phyloP scores from a whole-genome alignment of 2,113 vertebrate genomes.

The Saccopteryx leptura region DNA sequence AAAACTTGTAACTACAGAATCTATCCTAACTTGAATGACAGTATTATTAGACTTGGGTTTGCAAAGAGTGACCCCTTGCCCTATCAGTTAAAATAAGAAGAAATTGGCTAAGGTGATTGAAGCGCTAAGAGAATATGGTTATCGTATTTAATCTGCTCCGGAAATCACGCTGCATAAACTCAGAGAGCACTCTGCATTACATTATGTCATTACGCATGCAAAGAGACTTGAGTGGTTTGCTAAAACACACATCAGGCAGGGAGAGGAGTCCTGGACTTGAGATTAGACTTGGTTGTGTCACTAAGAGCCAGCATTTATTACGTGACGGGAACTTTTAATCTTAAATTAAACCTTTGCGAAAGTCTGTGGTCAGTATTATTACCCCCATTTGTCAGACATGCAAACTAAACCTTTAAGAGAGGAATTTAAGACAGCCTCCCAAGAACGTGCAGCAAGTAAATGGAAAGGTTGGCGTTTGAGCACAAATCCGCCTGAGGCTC shows the following conservation, averaged over 20 bases:
- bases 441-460: no score
- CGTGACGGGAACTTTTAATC: neutral
- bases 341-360: neutral
- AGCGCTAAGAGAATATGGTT: neutral
- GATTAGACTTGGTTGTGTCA: neutral
- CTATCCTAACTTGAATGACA: neutral
- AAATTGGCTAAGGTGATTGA: neutral
- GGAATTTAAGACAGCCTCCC: neutral
- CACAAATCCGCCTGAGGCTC: neutral
- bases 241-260: neutral
- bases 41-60: neutral
- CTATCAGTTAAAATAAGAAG: conserved; percentile 14
- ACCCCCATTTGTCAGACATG: neutral
- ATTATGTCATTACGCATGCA: neutral
- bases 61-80: neutral
- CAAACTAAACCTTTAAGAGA: neutral
- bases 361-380: neutral
- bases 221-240: neutral
- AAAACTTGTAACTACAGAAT: conserved; percentile 9
- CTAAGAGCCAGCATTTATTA: neutral
- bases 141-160: neutral
- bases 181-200: neutral
- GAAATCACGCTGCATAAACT: neutral
- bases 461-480: neutral
- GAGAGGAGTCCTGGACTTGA: neutral